phyloP scores from a whole-genome alignment of 2,113 vertebrate genomes.

The Eptesicus fuscus region DNA sequence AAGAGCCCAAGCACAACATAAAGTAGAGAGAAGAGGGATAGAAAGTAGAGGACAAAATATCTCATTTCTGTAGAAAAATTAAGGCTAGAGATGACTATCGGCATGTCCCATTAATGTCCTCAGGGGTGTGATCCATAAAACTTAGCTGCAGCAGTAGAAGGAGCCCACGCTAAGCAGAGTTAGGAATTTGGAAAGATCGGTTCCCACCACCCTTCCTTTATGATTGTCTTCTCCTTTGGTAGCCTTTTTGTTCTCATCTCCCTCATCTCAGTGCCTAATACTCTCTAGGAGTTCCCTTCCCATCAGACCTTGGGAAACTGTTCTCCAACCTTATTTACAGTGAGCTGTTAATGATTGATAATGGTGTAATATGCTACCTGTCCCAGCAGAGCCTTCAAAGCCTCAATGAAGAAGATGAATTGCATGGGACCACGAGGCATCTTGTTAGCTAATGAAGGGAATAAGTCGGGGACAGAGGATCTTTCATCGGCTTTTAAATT shows the following conservation, averaged over 20 bases:
- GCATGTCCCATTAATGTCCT: background rate
- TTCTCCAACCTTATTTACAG: background rate
- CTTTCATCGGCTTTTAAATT: constrained; percentile 1
- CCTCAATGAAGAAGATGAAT: background rate
- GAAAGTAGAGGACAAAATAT: background rate
- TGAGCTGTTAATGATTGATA: background rate
- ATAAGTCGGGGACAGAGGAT: background rate
- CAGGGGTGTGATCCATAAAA: background rate
- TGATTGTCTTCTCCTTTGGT: background rate
- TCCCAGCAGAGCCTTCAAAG: background rate
- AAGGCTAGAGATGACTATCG: background rate
- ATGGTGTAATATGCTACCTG: background rate
- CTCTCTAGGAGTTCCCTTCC: background rate
- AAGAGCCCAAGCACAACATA: background rate
- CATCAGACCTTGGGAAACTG: background rate
- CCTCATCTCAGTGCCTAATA: background rate
- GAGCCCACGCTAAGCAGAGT: background rate
- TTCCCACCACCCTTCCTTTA: background rate
- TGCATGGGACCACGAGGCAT: background rate
- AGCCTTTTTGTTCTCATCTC: background rate
- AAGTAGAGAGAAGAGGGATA: background rate
- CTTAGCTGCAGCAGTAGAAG: background rate
- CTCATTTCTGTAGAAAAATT: background rate
- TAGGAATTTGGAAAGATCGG: background rate
- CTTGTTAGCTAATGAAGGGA: background rate